Base-by-base conservation (phyloP, 2,888 invertebrate species). In the Lycaena phlaeas region DNA sequence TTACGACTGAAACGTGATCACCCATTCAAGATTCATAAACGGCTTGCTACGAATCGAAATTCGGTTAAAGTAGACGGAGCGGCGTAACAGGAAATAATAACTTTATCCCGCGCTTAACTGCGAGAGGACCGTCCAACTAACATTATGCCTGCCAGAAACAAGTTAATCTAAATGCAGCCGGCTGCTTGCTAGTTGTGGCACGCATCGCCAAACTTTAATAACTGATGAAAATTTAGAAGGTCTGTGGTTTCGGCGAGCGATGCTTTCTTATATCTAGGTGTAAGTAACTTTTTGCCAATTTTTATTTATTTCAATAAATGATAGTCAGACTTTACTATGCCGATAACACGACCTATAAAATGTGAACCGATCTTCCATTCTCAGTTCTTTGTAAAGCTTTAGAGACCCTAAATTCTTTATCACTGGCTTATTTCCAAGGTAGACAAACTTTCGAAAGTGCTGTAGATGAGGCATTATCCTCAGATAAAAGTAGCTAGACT, bases 141-240 rank as follows among this genome's bases (percentile, higher is more conserved):
- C 81, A 81, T 78, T 77, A 76, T 79, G 81, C 70, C 78, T 81
- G 79, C 75, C 66, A 73, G 77, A 81, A 79, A 81, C 82, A 82
- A 82, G 77, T 81, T 81, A 78, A 82, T 82, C 76, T 81, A 78
- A 82, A 84, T 81, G 75, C 76, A 74, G 62, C 74, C 67, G 68
- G 68, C 74, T 78, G 70, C 72, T 67, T 67, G 68, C 61, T 70
- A 65, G 69, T 64, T 66, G 64, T 59, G 57, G 60, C 68, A 79
- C 74, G 81, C 82, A 82, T 74, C 69, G 66, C 52, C 61, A 49
- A 76, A 79, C 64, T 81, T 82, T 76, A 65, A 69, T 75, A 76
- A 76, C 72, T 64, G 61, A 62, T 65, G 72, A 70, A 74, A 75
- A 76, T 78, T 61, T 58, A 61, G n/a, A n/a, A n/a, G 61, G 61